phyloP scores from a whole-genome alignment of 1,140 invertebrate species.

The Rhopalosiphum maidis region DNA sequence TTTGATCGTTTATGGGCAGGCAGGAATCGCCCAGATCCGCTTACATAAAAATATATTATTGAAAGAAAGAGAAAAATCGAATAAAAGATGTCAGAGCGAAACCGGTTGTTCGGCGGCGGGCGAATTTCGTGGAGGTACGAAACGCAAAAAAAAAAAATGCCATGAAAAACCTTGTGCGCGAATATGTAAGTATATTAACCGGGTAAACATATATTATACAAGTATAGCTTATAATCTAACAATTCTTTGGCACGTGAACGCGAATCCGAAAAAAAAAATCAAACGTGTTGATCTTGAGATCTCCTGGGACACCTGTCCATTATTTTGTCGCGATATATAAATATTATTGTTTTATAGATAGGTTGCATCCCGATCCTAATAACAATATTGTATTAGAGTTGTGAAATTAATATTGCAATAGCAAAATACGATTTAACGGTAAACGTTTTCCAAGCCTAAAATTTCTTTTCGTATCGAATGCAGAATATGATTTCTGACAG shows the following conservation, averaged over 20 bases:
- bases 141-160: slow-evolving; percentile 18
- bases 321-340: background rate
- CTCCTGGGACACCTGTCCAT: background rate
- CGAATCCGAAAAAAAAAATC: background rate
- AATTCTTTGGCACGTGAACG: background rate
- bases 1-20: slow-evolving; percentile 15
- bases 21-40: slow-evolving; percentile 9
- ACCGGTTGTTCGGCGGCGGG: slow-evolving; percentile 15
- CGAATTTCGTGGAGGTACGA: slow-evolving; percentile 22
- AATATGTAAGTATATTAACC: background rate
- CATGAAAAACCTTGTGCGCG: background rate
- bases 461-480: background rate
- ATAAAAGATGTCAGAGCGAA: background rate
- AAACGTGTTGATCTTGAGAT: background rate
- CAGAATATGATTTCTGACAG: background rate
- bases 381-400: background rate
- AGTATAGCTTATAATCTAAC: background rate
- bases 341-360: background rate
- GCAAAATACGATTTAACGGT: no score
- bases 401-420: background rate
- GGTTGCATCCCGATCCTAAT: background rate
- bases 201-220: background rate
- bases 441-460: background rate
- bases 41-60: slow-evolving; percentile 27
- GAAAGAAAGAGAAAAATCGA: background rate